Base-by-base conservation (phyloP, 1,140 invertebrate genomes). In the Drosophila teissieri region DNA sequence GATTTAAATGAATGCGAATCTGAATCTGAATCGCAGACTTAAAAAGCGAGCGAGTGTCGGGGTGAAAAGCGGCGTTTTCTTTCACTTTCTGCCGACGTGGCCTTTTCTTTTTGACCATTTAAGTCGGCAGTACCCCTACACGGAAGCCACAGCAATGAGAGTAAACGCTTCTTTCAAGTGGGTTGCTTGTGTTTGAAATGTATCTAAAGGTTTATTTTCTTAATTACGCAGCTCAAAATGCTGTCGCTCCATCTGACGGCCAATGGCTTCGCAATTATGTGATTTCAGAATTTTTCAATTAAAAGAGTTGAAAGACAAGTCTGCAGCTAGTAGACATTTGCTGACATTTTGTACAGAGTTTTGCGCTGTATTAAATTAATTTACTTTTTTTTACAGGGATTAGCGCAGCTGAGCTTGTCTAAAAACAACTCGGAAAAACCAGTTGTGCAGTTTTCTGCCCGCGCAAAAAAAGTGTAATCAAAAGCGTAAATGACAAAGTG, bases 201-300 rank as follows among this genome's bases (percentile, higher is more conserved):
- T 37, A 60, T 19, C 22, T 22, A 36, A n/a, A 46, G 42, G 31
- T 60, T 54, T 55, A 81, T 77, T 73, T 68, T 68, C 81, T 61
- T 80, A 84, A 84, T 84, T 84, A 74, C 65, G 64, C 72, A 40
- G 58, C 76, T 80, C 10, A 44, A 37, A 51, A 31, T 19, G 48
- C 22, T n/a, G 46, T 52, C 11, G 49, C 49, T 34, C 10, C 27
- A 52, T 52, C 14, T 39, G 48, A 40, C 15, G 49, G 53, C 64
- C 64, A 63, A 46, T 62, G 68, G 31, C 44, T 44, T 48, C 81
- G 74, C 61, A 85, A 84, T 84, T 84, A 84, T 85, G 76, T 83
- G 81, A 84, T 85, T 84, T 84, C 72, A 85, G 56, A 67, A 84
- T 84, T 84, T 84, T 85, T 80, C 80, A 85, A 84, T 84, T 84